Base-by-base conservation (phyloP, 2,113 vertebrate genomes). In the Odontesthes bonariensis region DNA sequence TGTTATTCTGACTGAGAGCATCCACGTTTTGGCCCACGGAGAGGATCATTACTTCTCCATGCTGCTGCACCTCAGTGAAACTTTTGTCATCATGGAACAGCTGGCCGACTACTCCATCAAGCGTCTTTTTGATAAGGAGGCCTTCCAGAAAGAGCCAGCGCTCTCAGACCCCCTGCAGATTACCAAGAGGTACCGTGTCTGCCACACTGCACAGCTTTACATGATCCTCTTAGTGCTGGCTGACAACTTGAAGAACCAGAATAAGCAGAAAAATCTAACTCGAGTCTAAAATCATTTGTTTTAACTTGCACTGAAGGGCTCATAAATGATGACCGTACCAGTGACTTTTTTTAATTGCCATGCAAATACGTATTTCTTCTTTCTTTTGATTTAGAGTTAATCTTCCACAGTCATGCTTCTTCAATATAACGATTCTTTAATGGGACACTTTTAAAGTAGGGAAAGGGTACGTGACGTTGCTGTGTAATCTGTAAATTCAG, bases 41-140 rank as follows among this genome's bases (percentile, higher is more conserved):
- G 97, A 98, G 62, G 93, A 96, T 77, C 95, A 98, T 87, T 97
- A 97, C 91, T 99, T 99, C 92, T 99, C 98, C 69, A 98, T 99
- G 97, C 95, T 99, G 86, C 84, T 99, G 85, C 96, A 96, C 87
- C 96, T 99, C n/a, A 96, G 92, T 52, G 95, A 99, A 92, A 99
- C 98, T 0, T 99, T 97, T 19, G 91, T 97, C 56, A 95, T 99
- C 65, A 99, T 99, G 98, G 97, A 99, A 75, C 97, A 98, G 89
- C 90, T 99, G 78, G 96, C 97, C 2, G 95, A 95, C 81, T 98
- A 97, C 86, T 94, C 97, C 49, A 92, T 99, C 82, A 94, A 93
- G 69, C 96, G 97, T n/a, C 95, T 98, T 81, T 98, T 99, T 77
- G 98, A 99, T 91, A 99, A 98, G 85, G 98, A 99, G 88, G 95